Evolutionary conservation across 2,797 vertebrate species (phyloP).

Genomic region (Enteromius unitaeniatus): DNA sequence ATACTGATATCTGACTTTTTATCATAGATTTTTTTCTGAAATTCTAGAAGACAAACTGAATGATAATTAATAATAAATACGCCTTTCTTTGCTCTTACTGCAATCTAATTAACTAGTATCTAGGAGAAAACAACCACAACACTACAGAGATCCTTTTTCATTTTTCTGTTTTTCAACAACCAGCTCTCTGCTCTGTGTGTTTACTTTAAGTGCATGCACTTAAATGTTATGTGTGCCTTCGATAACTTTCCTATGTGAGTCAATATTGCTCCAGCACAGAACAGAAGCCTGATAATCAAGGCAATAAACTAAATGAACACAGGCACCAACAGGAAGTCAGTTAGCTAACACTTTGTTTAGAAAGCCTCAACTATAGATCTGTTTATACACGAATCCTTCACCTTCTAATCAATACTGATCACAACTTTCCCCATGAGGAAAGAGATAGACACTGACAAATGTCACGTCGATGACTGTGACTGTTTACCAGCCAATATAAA

Average conservation of each 20-base stretch:
- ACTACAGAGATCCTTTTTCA: no score
- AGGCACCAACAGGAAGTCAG: slow-evolving; percentile 20
- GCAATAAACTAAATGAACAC: slow-evolving; percentile 32
- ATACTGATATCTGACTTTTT: not conserved
- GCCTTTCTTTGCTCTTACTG: not conserved
- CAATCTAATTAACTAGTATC: not conserved
- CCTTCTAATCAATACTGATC: slow-evolving; percentile 60
- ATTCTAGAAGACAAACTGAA: not conserved
- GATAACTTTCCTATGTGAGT: not conserved
- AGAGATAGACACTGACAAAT: slow-evolving; percentile 25
- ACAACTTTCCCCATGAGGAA: slow-evolving; percentile 20
- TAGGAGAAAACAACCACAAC: not conserved
- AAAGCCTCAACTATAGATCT: slow-evolving; percentile 46
- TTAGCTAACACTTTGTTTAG: slow-evolving; percentile 32
- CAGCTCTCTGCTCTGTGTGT: not conserved
- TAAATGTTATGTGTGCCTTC: slow-evolving; percentile 8
- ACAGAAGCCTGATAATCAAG: slow-evolving; percentile 31
- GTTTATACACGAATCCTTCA: slow-evolving; percentile 50
- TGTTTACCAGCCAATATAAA: slow-evolving; percentile 49
- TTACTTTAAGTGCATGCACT: not conserved
- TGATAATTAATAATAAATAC: not conserved
- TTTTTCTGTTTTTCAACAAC: not conserved
- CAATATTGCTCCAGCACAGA: slow-evolving; percentile 31
- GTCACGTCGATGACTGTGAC: slow-evolving; percentile 23
- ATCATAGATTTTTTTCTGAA: not conserved